A percentile compares a stretch with the other conserved stretches of the same genome.
Evolutionary conservation across 2,113 vertebrate species (phyloP).

Genomic region (Ptilorrhoa leucosticta): DNA sequence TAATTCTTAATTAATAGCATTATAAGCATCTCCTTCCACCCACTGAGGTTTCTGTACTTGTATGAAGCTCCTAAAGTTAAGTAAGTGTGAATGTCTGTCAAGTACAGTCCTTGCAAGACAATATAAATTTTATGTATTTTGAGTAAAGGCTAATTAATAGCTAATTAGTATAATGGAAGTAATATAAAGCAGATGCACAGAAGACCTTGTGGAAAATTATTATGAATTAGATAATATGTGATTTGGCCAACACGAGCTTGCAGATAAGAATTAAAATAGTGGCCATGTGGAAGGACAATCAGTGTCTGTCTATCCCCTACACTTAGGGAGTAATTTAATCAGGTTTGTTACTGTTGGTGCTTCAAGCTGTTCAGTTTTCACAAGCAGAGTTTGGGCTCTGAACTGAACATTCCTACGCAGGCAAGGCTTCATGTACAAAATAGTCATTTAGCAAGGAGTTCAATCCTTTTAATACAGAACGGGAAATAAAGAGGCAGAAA

Average conservation of each 20-base stretch:
- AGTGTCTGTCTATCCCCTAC: constrained; percentile 32
- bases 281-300: constrained; percentile 68
- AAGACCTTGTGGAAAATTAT: constrained; percentile 74
- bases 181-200: constrained; percentile 75
- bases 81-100: constrained; percentile 72
- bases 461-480: background rate
- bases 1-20: constrained; percentile 48
- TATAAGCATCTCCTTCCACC: constrained; percentile 11
- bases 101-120: constrained; percentile 50
- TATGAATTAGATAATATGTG: constrained; percentile 65
- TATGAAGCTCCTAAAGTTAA: constrained; percentile 65
- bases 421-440: constrained; percentile 30
- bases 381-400: constrained; percentile 37
- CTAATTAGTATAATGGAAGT: constrained; percentile 75
- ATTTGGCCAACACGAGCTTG: constrained; percentile 67
- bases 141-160: constrained; percentile 78
- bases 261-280: constrained; percentile 66
- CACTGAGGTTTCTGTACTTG: constrained; percentile 41
- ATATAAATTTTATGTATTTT: constrained; percentile 65
- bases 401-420: constrained; percentile 49
- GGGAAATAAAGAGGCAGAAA: background rate
- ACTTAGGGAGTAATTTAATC: constrained; percentile 69
- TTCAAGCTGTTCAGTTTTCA: constrained; percentile 74
- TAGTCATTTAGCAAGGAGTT: background rate
- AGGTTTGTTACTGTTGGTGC: constrained; percentile 59